phyloP scores from a whole-genome alignment of 2,888 invertebrate species.

The Drosophila falleni region DNA sequence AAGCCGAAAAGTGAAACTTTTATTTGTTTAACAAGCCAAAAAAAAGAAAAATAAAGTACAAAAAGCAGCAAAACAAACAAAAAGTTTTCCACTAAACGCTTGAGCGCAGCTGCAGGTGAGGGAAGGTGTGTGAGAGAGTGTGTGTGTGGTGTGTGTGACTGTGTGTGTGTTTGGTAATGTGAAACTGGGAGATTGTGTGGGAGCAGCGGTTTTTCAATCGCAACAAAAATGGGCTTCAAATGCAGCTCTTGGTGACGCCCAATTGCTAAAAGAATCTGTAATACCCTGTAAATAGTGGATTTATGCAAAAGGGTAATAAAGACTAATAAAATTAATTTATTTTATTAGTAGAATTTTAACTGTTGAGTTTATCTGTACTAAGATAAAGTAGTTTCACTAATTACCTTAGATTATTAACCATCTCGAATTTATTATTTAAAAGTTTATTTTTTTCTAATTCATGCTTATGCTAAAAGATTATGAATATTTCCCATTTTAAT shows the following conservation, averaged over 20 bases:
- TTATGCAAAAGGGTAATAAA: neutral
- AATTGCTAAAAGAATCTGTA: constrained; percentile 7
- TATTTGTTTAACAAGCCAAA: constrained; percentile 33
- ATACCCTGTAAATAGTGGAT: constrained; percentile 19
- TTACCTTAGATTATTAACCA: no score
- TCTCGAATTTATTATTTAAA: no score
- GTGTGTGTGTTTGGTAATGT: constrained; percentile 8
- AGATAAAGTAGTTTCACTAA: no score
- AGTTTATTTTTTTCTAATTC: no score
- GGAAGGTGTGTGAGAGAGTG: neutral
- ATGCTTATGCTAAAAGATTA: neutral
- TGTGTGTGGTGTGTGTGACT: constrained; percentile 1
- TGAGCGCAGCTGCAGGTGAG: constrained; percentile 4
- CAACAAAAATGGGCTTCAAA: constrained; percentile 18
- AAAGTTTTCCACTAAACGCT: constrained; percentile 41
- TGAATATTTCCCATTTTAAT: neutral
- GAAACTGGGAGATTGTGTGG: constrained; percentile 27
- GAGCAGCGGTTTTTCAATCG: constrained; percentile 27
- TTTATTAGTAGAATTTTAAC: no score
- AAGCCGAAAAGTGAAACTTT: constrained; percentile 42
- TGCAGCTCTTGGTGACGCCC: constrained; percentile 29
- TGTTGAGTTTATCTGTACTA: no score
- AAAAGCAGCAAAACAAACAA: constrained; percentile 17
- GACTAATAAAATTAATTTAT: no score
- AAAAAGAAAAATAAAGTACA: constrained; percentile 1